A percentile compares a stretch with the other conserved stretches of the same genome.
Evolutionary conservation across 2,113 vertebrate genomes (phyloP).

Genomic region (Poecile atricapillus): DNA sequence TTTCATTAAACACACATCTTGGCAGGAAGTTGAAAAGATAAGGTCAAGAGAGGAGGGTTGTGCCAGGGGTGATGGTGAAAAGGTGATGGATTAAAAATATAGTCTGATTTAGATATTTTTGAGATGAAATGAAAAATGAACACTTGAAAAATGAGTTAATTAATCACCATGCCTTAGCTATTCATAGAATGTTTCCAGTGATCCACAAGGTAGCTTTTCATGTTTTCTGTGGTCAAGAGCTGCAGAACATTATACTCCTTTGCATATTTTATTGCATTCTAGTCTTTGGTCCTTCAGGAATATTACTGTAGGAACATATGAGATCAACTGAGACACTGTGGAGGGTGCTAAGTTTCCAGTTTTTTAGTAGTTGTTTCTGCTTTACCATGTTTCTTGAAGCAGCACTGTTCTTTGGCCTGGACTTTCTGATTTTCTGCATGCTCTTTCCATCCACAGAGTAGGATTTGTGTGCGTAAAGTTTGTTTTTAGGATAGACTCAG

Average conservation of each 20-base stretch:
- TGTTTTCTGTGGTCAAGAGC: not conserved
- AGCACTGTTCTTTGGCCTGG: not conserved
- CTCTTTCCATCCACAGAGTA: not conserved
- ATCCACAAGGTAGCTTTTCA: not conserved
- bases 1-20: conserved; percentile 47
- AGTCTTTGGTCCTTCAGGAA: not conserved
- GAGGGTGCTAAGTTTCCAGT: not conserved
- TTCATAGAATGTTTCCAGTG: conserved; percentile 13
- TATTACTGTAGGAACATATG: not conserved
- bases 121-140: not conserved
- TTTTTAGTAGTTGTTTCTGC: not conserved
- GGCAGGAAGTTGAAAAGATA: conserved; percentile 55
- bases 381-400: not conserved
- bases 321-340: not conserved
- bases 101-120: conserved; percentile 34
- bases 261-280: not conserved
- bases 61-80: not conserved
- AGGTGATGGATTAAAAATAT: conserved; percentile 21
- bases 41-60: conserved; percentile 31
- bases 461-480: not conserved
- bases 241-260: not conserved
- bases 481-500: not conserved
- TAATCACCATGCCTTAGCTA: conserved; percentile 17
- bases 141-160: conserved; percentile 55
- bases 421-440: not conserved